A percentile compares a stretch with the other conserved stretches of the same genome.
phyloP scores from a whole-genome alignment of 2,888 invertebrate genomes.

The Autographa gamma region DNA sequence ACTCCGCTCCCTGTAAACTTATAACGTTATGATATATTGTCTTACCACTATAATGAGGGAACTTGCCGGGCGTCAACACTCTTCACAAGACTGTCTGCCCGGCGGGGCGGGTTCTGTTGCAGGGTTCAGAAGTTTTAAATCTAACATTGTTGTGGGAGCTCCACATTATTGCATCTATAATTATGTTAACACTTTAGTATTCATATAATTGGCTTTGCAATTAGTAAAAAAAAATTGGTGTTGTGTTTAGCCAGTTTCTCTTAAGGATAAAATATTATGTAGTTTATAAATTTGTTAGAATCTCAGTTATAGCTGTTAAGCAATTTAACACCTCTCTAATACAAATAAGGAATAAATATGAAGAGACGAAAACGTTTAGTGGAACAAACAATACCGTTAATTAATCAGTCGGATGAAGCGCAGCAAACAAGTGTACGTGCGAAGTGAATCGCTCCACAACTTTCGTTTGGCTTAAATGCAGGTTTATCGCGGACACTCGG shows the following conservation, averaged over 20 bases:
- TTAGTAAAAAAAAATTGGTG: too few relatives aligned
- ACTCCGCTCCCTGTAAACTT: slow-evolving; percentile 31
- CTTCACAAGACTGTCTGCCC: not conserved
- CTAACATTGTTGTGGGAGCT: too few relatives aligned
- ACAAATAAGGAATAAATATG: slow-evolving; percentile 10
- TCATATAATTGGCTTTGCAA: too few relatives aligned
- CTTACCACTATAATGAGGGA: slow-evolving; percentile 44
- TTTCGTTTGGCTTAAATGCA: slow-evolving; percentile 20
- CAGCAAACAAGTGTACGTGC: not conserved
- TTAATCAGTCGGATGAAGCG: slow-evolving; percentile 6
- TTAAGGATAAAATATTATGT: too few relatives aligned
- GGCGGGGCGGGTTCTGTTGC: not conserved
- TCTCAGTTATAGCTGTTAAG: too few relatives aligned
- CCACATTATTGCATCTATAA: too few relatives aligned
- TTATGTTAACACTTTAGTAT: too few relatives aligned
- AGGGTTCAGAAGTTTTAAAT: too few relatives aligned
- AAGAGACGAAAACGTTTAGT: slow-evolving; percentile 13
- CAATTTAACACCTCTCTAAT: too few relatives aligned
- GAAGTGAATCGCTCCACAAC: slow-evolving; percentile 7
- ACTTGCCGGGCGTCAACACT: not conserved
- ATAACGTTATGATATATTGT: slow-evolving; percentile 47
- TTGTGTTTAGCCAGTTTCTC: too few relatives aligned
- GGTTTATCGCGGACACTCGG: slow-evolving; percentile 7
- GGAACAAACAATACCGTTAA: slow-evolving; percentile 19
- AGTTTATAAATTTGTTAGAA: too few relatives aligned